Evolutionary conservation across 1,140 invertebrate genomes (phyloP).

Genomic region (Drosophila teissieri): DNA sequence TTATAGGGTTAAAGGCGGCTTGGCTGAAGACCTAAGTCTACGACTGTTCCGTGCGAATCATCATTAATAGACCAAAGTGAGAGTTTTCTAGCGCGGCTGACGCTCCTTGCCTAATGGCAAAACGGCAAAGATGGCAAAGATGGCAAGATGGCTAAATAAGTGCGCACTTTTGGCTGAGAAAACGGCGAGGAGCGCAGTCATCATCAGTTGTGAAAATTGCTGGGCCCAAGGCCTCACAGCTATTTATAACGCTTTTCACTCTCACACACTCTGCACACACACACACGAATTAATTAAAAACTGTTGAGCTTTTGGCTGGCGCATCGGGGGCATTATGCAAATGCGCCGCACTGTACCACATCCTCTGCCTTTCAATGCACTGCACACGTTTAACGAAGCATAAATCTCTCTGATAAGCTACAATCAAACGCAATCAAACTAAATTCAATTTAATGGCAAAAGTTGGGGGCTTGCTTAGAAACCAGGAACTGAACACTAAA

Average conservation of each 20-base stretch:
- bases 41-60: constrained; percentile 63
- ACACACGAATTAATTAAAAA: constrained; percentile 69
- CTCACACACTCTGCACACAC: neutral
- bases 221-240: constrained; percentile 55
- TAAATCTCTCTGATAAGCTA: constrained; percentile 80
- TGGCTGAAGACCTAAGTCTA: constrained; percentile 2
- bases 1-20: constrained; percentile 19
- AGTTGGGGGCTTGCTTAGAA: constrained; percentile 11
- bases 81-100: constrained; percentile 51
- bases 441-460: constrained; percentile 76
- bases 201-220: constrained; percentile 17
- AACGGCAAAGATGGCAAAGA: constrained; percentile 46
- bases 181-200: constrained; percentile 35
- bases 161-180: constrained; percentile 37
- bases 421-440: constrained; percentile 83
- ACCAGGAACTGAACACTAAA: constrained; percentile 40
- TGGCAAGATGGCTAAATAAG: constrained; percentile 62
- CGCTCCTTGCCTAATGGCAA: constrained; percentile 32
- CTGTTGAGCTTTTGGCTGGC: constrained; percentile 32
- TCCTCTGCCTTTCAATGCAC: constrained; percentile 41
- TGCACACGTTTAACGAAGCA: constrained; percentile 76
- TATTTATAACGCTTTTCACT: constrained; percentile 49
- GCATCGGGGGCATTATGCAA: constrained; percentile 54
- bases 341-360: constrained; percentile 25
- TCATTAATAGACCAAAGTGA: constrained; percentile 80